Evolutionary conservation across 2,113 vertebrate species (phyloP).

Genomic region (Cryptomyrus ogoouensis): DNA sequence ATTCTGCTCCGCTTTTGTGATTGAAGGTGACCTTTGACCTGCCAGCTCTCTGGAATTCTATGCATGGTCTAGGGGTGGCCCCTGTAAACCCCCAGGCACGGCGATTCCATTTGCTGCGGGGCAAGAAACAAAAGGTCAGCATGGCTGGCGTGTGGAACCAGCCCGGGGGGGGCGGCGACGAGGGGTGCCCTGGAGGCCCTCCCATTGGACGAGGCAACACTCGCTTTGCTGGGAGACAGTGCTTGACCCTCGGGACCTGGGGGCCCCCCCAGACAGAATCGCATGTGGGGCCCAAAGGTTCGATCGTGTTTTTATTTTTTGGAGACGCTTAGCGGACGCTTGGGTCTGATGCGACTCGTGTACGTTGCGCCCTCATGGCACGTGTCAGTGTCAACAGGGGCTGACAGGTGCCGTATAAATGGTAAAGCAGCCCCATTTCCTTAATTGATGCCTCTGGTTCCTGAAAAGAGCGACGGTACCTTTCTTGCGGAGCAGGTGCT

Average conservation of each 20-base stretch:
- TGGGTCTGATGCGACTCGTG: neutral
- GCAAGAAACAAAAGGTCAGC: slow-evolving; percentile 52
- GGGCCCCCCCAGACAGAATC: neutral
- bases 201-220: slow-evolving; percentile 44
- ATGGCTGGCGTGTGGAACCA: slow-evolving; percentile 46
- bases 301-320: neutral
- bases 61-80: slow-evolving; percentile 51
- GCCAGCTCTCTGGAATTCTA: slow-evolving; percentile 55
- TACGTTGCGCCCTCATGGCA: neutral
- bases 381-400: neutral
- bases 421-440: neutral
- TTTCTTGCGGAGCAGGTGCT: neutral
- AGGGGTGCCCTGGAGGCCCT: slow-evolving; percentile 38
- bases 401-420: neutral
- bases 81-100: slow-evolving; percentile 38
- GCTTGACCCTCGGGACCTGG: neutral
- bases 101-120: slow-evolving; percentile 48
- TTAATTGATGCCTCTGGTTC: neutral
- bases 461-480: neutral
- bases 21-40: slow-evolving; percentile 51
- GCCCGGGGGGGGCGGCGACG: slow-evolving; percentile 28
- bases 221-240: slow-evolving; percentile 36
- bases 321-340: neutral
- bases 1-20: slow-evolving; percentile 44
- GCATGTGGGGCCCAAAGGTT: neutral